Evolutionary conservation across 2,113 vertebrate genomes (phyloP).

Genomic region (Hemichromis elongatus): DNA sequence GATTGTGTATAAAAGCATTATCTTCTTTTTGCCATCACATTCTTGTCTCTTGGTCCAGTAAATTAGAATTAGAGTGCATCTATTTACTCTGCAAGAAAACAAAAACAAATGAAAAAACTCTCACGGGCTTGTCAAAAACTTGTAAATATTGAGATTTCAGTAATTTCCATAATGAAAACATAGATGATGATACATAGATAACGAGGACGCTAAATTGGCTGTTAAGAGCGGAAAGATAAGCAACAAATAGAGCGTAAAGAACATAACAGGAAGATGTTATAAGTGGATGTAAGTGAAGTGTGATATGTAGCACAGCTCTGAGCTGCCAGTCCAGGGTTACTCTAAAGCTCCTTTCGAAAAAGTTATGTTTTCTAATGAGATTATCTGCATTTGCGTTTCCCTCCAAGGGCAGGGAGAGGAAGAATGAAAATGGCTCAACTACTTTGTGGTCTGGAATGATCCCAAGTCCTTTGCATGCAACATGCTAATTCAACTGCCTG

Average conservation of each 20-base stretch:
- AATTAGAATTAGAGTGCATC: neutral
- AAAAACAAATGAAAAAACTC: neutral
- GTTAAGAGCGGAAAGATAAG: neutral
- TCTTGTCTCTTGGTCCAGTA: neutral
- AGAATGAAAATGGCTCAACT: constrained; percentile 48
- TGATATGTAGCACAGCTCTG: neutral
- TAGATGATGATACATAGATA: neutral
- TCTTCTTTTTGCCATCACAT: neutral
- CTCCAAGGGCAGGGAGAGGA: constrained; percentile 3
- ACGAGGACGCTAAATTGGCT: neutral
- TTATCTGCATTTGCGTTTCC: constrained; percentile 53
- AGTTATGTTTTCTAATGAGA: constrained; percentile 71
- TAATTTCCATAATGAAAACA: neutral
- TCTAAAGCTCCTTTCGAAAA: constrained; percentile 51
- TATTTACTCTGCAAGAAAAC: neutral
- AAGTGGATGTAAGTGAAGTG: neutral
- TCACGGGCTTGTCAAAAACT: neutral
- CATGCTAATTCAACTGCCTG: constrained; percentile 57
- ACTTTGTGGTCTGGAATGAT: constrained; percentile 38
- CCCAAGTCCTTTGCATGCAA: constrained; percentile 68
- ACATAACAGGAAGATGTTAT: neutral
- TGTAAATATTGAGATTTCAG: neutral
- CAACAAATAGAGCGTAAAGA: neutral
- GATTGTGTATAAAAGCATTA: neutral
- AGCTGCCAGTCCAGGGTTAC: constrained; percentile 18